phyloP scores from a whole-genome alignment of 2,113 vertebrate species.

The Oreotrochilus melanogaster region DNA sequence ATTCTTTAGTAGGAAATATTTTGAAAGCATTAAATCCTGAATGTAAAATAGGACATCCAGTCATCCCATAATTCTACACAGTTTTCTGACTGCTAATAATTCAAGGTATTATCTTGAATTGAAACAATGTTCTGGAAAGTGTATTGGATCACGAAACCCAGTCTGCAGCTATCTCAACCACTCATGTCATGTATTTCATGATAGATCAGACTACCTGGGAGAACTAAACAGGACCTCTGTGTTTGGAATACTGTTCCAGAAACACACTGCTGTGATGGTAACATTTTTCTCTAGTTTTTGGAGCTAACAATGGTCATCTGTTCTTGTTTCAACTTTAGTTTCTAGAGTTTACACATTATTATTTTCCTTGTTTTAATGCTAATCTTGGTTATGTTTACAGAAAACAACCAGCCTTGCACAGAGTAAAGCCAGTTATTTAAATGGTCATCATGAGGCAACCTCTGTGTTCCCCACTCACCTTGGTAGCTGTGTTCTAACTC shows the following conservation, averaged over 20 bases:
- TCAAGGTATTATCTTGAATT: neutral
- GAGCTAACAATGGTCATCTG: neutral
- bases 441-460: neutral
- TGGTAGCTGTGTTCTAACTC: neutral
- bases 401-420: accelerated
- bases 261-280: neutral
- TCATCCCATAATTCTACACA: neutral
- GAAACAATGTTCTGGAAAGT: neutral
- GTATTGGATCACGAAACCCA: neutral
- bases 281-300: neutral
- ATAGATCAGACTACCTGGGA: neutral
- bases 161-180: neutral
- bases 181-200: neutral
- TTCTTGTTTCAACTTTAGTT: neutral
- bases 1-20: neutral
- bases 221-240: neutral
- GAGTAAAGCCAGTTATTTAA: neutral
- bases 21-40: neutral
- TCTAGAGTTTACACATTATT: neutral
- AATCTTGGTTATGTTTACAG: neutral
- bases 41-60: neutral
- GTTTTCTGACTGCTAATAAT: neutral
- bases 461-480: neutral
- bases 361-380: neutral
- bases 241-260: neutral